These are phyloP conservation scores for Hedya salicella DNA, from an alignment of 2,888 invertebrate species.

Conservation along the genomic window DNA sequence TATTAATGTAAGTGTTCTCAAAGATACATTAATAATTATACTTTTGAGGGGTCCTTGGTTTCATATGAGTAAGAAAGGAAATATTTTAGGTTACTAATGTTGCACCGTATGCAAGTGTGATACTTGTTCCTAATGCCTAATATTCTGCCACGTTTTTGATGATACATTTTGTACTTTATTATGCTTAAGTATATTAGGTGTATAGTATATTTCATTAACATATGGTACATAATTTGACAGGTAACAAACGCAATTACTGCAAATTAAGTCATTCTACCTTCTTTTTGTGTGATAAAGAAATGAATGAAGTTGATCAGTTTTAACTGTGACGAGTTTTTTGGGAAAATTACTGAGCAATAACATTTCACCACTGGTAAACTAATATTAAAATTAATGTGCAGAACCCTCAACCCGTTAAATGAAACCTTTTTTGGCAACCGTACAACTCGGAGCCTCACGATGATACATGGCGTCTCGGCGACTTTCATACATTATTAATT, in stretches of 20 bases:
- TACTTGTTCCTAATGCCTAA: no score
- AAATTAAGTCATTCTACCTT: no score
- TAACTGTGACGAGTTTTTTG: not conserved
- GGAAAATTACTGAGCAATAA: not conserved
- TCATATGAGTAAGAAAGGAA: not conserved
- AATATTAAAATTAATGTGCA: slow-evolving; percentile 27
- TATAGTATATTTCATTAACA: no score
- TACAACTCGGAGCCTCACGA: slow-evolving; percentile 63
- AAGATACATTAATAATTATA: slow-evolving; percentile 48
- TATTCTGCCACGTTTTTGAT: no score
- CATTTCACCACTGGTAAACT: not conserved
- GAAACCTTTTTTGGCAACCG: slow-evolving; percentile 64
- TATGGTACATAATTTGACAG: no score
- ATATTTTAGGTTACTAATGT: no score
- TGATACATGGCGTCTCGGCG: slow-evolving; percentile 70
- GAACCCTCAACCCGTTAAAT: slow-evolving; percentile 46
- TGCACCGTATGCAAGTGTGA: no score
- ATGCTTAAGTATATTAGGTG: no score
- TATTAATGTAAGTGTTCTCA: slow-evolving; percentile 61
- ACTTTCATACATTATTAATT: slow-evolving; percentile 80
- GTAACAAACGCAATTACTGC: no score
- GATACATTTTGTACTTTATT: no score
- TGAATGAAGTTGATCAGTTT: no score
- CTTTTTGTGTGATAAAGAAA: no score
- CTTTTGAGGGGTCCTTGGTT: slow-evolving; percentile 24